Percentiles rank a stretch among this genome's conserved stretches.
These are phyloP conservation scores for Todus mexicanus DNA, from an alignment of 2,797 vertebrate species.

Conservation along the genomic window DNA sequence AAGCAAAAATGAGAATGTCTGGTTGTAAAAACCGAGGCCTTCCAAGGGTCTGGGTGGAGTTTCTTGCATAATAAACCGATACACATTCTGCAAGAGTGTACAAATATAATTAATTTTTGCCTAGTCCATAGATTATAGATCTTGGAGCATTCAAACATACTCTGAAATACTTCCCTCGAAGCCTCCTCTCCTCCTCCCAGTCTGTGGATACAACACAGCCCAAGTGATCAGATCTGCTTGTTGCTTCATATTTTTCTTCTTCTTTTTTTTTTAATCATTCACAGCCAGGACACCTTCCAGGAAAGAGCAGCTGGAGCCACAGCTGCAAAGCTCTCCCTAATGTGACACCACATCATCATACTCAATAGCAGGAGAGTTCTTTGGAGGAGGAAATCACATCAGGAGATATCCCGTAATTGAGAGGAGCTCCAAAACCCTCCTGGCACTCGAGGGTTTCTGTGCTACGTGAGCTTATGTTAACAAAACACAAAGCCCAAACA, in stretches of 20 bases:
- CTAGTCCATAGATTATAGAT: not conserved
- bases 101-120: not conserved
- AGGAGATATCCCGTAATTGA: not conserved
- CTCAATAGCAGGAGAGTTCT: conserved; percentile 16
- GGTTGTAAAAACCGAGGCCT: not conserved
- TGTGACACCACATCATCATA: conserved; percentile 14
- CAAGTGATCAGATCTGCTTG: not conserved
- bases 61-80: not conserved
- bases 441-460: not conserved
- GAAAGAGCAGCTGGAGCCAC: conserved; percentile 48
- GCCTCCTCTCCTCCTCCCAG: conserved; percentile 11
- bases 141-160: not conserved
- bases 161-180: not conserved
- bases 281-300: not conserved
- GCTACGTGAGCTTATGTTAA: not conserved
- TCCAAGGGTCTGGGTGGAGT: not conserved
- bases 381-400: conserved; percentile 13
- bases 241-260: not conserved
- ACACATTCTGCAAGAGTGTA: not conserved
- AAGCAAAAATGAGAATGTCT: not conserved
- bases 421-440: not conserved
- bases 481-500: not conserved
- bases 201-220: not conserved
- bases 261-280: not conserved
- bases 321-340: conserved; percentile 38